Evolutionary conservation across 2,797 vertebrate species (phyloP).

Genomic region (Trematomus bernacchii): DNA sequence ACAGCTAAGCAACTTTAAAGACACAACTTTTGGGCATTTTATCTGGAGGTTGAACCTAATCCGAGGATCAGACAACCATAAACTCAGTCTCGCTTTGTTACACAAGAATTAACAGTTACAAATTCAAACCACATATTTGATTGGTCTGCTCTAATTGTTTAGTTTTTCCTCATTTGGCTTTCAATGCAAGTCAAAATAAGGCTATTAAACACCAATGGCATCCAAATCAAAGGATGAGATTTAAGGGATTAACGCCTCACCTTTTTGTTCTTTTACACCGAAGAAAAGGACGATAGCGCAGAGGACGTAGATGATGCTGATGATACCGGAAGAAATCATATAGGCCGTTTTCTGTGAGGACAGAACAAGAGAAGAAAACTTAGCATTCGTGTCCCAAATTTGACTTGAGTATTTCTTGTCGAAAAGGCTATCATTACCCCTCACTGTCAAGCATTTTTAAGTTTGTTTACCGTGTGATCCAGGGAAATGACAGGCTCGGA

Average conservation of each 20-base stretch:
- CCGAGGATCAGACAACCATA: background rate
- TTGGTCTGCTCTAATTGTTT: too few species aligned
- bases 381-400: background rate
- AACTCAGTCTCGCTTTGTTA: background rate
- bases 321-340: constrained; percentile 93
- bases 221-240: background rate
- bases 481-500: constrained; percentile 81
- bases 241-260: constrained; percentile 74
- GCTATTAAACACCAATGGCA: background rate
- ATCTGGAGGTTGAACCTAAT: background rate
- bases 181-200: background rate
- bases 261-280: constrained; percentile 91
- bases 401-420: too few species aligned
- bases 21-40: constrained; percentile 7
- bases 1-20: constrained; percentile 24
- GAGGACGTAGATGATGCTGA: constrained; percentile 91
- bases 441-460: background rate
- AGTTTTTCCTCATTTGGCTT: background rate
- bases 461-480: constrained; percentile 85
- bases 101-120: background rate
- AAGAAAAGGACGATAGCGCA: constrained; percentile 90
- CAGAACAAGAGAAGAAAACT: background rate
- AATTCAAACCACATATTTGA: background rate
- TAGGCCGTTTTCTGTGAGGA: constrained; percentile 89
- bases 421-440: background rate